Evolutionary conservation across 2,113 vertebrate genomes (phyloP).

Genomic region (Scolopax mira): DNA sequence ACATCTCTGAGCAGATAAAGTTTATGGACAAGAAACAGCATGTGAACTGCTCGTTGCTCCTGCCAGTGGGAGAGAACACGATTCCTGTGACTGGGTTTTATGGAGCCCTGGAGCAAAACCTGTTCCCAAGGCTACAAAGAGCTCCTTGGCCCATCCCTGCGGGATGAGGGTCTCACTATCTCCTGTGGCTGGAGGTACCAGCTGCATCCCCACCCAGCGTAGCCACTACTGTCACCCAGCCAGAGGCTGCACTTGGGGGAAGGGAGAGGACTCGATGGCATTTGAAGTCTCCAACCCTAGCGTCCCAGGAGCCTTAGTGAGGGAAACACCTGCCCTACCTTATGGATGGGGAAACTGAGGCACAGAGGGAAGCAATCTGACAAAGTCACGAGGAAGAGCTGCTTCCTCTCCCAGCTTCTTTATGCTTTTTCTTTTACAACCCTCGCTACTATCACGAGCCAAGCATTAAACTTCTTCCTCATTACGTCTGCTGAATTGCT

Average conservation of each 20-base stretch:
- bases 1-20: neutral
- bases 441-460: rapidly evolving
- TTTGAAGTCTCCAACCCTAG: rapidly evolving
- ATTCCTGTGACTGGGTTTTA: neutral
- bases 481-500: neutral
- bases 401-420: neutral
- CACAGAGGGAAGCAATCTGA: rapidly evolving
- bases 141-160: neutral
- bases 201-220: neutral
- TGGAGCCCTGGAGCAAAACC: neutral
- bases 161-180: rapidly evolving
- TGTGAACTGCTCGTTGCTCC: rapidly evolving
- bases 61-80: rapidly evolving
- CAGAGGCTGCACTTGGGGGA: rapidly evolving
- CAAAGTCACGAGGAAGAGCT: rapidly evolving
- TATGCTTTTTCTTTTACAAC: rapidly evolving
- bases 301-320: neutral
- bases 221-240: rapidly evolving
- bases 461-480: neutral
- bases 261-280: rapidly evolving
- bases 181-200: rapidly evolving
- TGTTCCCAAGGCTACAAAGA: neutral
- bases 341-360: neutral
- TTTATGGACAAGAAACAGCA: neutral
- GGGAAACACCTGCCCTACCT: rapidly evolving